Evolutionary conservation across 2,797 vertebrate genomes (phyloP).

Genomic region (Gallirallus australis): DNA sequence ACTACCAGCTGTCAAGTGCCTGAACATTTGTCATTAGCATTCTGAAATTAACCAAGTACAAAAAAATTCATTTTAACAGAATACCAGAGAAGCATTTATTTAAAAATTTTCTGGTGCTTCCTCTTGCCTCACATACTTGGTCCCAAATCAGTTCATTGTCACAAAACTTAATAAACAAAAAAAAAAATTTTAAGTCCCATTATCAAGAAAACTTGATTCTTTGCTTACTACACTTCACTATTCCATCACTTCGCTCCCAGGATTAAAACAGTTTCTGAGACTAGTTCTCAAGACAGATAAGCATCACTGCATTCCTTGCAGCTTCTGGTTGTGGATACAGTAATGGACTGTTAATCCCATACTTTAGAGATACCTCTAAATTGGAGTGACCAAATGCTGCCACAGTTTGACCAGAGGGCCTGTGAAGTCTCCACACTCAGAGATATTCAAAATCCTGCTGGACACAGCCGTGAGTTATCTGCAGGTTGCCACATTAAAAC

Average conservation of each 20-base stretch:
- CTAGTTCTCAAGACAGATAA: neutral
- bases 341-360: neutral
- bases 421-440: neutral
- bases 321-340: neutral
- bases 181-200: neutral
- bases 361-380: neutral
- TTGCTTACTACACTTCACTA: neutral
- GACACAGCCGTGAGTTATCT: neutral
- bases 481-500: neutral
- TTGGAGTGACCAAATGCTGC: neutral
- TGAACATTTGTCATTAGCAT: neutral
- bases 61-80: neutral
- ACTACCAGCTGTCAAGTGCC: neutral
- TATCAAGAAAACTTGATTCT: neutral
- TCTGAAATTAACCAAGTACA: neutral
- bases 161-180: neutral
- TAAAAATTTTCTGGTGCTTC: neutral
- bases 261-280: neutral
- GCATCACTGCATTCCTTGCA: neutral
- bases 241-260: neutral
- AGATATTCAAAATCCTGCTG: neutral
- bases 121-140: neutral
- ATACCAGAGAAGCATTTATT: neutral
- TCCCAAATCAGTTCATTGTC: neutral
- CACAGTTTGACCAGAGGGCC: neutral